Evolutionary conservation across 2,113 vertebrate genomes (phyloP), one percentile per base, ranked within the genome.

Genomic region (Hippoglossus stenolepis): DNA sequence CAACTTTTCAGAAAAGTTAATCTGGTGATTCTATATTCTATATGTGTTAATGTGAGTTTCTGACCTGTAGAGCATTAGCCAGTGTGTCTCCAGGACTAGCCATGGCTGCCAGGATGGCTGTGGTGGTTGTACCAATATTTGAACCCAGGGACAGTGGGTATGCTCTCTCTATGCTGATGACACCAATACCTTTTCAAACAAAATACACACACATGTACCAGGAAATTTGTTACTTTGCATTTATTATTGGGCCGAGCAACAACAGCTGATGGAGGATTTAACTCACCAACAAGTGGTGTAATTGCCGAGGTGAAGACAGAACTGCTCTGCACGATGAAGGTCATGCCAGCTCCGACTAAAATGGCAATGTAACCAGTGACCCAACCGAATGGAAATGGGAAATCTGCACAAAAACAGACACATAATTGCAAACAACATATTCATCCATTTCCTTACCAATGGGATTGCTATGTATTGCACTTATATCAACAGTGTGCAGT

Each of bases 311-410:
- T 98, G 91, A 99, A 99, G 69, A 99, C 97, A 0, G 98, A 99
- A 73, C 97, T 99, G 85, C 98, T 99, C 90, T 99, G 97, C n/a
- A 99, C 96, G 0, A 98, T 87, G 2, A 99, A 98, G 28, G 98
- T 99, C 97, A 99, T 97, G 65, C 94, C 96, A 3, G 98, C 97
- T 38, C 98, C 98, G 0, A 97, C 96, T 0, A 96, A 15, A 87
- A 99, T 98, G 65, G 98, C 97, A 65, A 99, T 84, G 90, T 98
- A 98, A 23, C 98, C 98, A 0, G 96, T 96, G 56, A 98, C 61
- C 98, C 98, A 99, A 10, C 93, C 90, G 18, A 99, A 97, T 12
- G 97, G 97, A 81, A 96, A 98, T 0, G 96, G 96, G 77, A 99
- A 98, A 90, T 99, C 98, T 99, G 67, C 72, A 91, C 21, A 47